Base-by-base conservation (phyloP, 1,140 invertebrate species). In the Cydia fagiglandana region DNA sequence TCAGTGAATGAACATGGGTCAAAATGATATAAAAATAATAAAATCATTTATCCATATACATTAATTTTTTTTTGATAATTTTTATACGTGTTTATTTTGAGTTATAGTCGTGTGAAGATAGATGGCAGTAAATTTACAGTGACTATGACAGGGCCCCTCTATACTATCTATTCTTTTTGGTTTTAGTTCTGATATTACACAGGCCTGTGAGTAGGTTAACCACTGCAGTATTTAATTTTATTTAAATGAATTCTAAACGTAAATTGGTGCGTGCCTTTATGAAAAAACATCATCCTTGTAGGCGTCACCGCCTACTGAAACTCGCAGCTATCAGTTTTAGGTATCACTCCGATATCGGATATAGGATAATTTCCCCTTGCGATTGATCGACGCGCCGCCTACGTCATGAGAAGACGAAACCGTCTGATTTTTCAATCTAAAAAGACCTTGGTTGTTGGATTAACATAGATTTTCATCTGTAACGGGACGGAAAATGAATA, bases 321-420 rank as follows among this genome's bases (percentile, higher is more conserved):
- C 15, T 50, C 13, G 47, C 47, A 50, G 56, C 56, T 61, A 61
- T 61, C 56, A 61, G 20, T 24, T 24, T 24, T 9, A n/a, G 78
- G 85, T 89, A 86, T 89, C 84, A 81, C 66, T 6, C 78, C 74
- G 73, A 77, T 80, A 87, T 86, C 89, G 89, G 89, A 91, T 90
- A 88, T 90, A 74, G 83, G 79, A 75, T 86, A 89, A 91, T 91
- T 91, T 91, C 89, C 89, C 86, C 77, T 75, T 83, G 86, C 89
- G 89, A 89, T 87, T 89, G 85, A 86, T 82, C 84, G 83, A 73
- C 80, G 84, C 77, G 76, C 74, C 77, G 83, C 56, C 56, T 73
- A 17, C 20, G 70, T 15, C 66, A 34, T 70, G 28, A 12, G 64
- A 30, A 50, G 6, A 30, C 30, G 17, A 30, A 34, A 41, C 28